Base-by-base conservation (phyloP, 37 sponge, comb jelly and placozoan species). In the Chondrosia reniformis region DNA sequence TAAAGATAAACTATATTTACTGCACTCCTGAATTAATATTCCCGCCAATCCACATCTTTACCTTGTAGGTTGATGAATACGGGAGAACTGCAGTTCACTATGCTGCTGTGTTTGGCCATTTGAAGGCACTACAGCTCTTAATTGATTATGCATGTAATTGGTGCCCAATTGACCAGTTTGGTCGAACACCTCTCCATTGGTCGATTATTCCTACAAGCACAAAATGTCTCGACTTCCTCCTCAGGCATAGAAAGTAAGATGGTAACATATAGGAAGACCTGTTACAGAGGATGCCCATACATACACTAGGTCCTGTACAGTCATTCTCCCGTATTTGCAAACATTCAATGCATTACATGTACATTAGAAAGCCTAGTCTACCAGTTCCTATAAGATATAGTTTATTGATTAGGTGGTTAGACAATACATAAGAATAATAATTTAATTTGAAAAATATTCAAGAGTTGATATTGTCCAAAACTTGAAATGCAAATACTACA, bases 81-180 rank as follows among this genome's bases (percentile, higher is more conserved):
- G 90, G 90, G 7, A 77, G 90, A 46, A 92, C 96, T 15, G 93
- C 96, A 3, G 85, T 92, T 0, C 96, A 95, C 84, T 95, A 95
- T 82, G 96, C 93, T 39, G 89, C 96, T 19, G 89, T 89, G 79
- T 95, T 88, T 89, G 93, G 93, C 36, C 80, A 84, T 32, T 75
- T 83, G 32, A 76, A 81, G 30, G 46, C 96, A 28, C 83, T 95
- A 40, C 85, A 95, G 79, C 88, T 86, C 52, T 79, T 95, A 17
- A 79, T 95, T 33, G 89, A 92, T 33, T 49, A 84, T 40, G 95
- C 89, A 0, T 82, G 92, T 25, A 86, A 88, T 55, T 89, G 91
- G 89, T 75, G 84, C 19, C 81, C 93, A 58, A 80, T 86, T 39
- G 95, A 95, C 74, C 32, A 31, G 31, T 89, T 85, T 59, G 95